Percentiles rank a stretch among this genome's conserved stretches.
phyloP scores from a whole-genome alignment of 1,140 invertebrate genomes.

The Cyrtorhinus lividipennis region DNA sequence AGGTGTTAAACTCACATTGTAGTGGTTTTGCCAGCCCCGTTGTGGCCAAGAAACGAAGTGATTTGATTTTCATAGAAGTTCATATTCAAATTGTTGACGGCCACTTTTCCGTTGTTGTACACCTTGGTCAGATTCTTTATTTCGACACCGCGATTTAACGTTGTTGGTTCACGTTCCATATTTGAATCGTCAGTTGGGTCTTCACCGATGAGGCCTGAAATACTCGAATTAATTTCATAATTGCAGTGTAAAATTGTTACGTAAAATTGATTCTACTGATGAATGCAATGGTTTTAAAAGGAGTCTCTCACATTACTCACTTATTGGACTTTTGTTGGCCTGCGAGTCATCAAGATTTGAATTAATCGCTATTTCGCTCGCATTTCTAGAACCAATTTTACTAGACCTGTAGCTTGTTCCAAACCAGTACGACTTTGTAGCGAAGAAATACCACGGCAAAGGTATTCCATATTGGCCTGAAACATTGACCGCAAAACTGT shows the following conservation, averaged over 20 bases:
- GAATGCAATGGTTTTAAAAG: background rate
- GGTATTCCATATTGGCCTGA: slow-evolving; percentile 32
- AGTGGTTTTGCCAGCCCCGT: slow-evolving; percentile 76
- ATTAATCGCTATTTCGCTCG: too few relatives aligned
- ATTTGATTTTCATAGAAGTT: slow-evolving; percentile 48
- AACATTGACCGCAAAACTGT: too few relatives aligned
- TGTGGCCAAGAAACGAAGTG: slow-evolving; percentile 72
- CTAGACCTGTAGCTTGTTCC: too few relatives aligned
- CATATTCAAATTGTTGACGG: slow-evolving; percentile 23
- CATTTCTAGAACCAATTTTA: too few relatives aligned
- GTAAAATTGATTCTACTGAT: background rate
- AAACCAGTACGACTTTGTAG: slow-evolving; percentile 39
- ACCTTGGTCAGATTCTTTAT: slow-evolving; percentile 20
- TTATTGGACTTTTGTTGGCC: too few relatives aligned
- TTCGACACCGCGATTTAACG: slow-evolving; percentile 16
- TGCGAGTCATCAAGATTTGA: too few relatives aligned
- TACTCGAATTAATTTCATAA: too few relatives aligned
- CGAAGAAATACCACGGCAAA: slow-evolving; percentile 36
- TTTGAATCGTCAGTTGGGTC: too few relatives aligned
- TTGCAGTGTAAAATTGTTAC: background rate
- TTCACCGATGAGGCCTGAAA: background rate
- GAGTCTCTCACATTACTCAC: too few relatives aligned
- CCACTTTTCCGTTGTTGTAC: slow-evolving; percentile 20
- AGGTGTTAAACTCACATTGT: slow-evolving; percentile 47
- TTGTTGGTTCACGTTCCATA: slow-evolving; percentile 24